Base-by-base conservation (phyloP, 2,113 vertebrate species). In the Rousettus leschenaultii region DNA sequence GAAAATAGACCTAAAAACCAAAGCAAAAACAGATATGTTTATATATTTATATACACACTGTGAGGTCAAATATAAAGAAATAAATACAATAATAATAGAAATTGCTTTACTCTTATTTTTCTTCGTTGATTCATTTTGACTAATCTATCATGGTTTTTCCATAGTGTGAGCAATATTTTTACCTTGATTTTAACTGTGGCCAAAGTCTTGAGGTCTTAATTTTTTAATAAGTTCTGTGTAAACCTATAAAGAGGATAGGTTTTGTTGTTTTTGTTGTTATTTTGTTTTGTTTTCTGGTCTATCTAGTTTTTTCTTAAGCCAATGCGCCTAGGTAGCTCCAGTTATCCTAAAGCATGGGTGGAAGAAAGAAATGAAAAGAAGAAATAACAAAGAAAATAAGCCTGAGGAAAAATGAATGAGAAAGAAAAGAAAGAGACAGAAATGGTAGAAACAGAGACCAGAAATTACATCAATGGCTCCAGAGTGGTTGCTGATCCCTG, bases 341-440 rank as follows among this genome's bases (percentile, higher is more conserved):
- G 7, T 70, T 24, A 24, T 45, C 21, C 74, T 87, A 53, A 87
- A 19, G 8, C 10, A 70, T 0, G 79, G 9, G 12, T 11, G 80
- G 15, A 91, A 68, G 33, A 48, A 55, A 55, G 18, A 75, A 71
- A 26, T 45, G 3, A 51, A 70, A 53, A 75, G 55, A 68, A 78
- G 15, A 40, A 83, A 48, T 1, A 30, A 51, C 22, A 70, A 30
- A 35, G 16, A 51, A 94, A 79, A 86, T 12, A 43, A 87, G 26
- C 5, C 14, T 24, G 9, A 21, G 51, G 30, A 12, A 40, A 88
- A 90, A 82, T 51, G 18, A 71, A n/a, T 40, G 40, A 26, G 75
- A 87, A 94, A 77, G 35, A 38, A 73, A 93, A 97, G 28, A 61
- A 83, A 74, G 40, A 89, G 90, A 63, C 8, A 55, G 84, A 92